Conservation (phyloP, 2,797 vertebrate genomes). For the Scleropages formosus region DNA sequence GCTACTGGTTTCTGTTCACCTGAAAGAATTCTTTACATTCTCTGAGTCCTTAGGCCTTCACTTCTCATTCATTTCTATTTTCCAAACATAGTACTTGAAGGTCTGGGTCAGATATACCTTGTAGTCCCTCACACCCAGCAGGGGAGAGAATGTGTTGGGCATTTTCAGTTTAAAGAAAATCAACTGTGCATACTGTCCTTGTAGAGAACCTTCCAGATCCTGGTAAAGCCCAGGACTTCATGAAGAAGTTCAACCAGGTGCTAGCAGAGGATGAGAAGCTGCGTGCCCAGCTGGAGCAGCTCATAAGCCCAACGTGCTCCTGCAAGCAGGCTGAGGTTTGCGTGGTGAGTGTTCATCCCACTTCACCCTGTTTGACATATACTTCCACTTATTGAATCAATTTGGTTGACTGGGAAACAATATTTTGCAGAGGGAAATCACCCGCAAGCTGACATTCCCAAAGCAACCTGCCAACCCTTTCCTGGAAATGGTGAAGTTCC, state of each 20-base stretch:
- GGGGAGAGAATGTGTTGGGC: no score
- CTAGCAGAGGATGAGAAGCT: slow-evolving; percentile 97
- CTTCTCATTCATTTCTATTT: no score
- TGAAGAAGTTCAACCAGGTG: slow-evolving; percentile 98
- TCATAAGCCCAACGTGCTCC: slow-evolving; percentile 95
- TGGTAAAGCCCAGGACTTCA: slow-evolving; percentile 98
- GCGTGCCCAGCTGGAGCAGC: slow-evolving; percentile 83
- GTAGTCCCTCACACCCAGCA: no score
- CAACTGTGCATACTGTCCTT: background rate
- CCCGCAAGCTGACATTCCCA: slow-evolving; percentile 94
- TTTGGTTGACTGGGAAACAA: background rate
- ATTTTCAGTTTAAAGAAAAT: no score
- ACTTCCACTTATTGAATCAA: background rate
- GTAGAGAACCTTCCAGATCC: slow-evolving; percentile 95
- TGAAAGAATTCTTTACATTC: no score
- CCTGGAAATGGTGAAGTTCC: slow-evolving; percentile 98
- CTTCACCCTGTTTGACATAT: background rate
- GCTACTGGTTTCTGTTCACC: no score
- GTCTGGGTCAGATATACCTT: no score
- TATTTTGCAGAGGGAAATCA: slow-evolving; percentile 87
- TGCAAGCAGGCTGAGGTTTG: slow-evolving; percentile 97
- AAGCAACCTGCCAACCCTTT: slow-evolving; percentile 99
- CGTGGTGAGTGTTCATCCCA: slow-evolving; percentile 80
- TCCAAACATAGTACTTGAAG: no score
- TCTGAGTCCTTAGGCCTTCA: no score